Base-by-base conservation (phyloP, 2,888 invertebrate genomes). In the Parasteatoda lunata region DNA sequence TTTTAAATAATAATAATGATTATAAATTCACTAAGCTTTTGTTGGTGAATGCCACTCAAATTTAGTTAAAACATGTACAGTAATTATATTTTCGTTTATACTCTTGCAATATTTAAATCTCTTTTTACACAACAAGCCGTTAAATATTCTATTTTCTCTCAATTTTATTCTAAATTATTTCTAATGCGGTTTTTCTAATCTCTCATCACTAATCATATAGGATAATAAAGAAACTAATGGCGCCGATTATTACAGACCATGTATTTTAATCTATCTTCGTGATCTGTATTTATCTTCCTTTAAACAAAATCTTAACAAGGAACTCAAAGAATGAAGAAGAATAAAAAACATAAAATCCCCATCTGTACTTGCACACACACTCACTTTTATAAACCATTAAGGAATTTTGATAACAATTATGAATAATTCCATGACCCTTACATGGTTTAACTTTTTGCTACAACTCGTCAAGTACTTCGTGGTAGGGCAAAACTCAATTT, bases 401-500 rank as follows among this genome's bases (percentile, higher is more conserved):
- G 7, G 72, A 86, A 77, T 80, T 81, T 80, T 77, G 85, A 81
- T 86, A 86, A 86, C 85, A 85, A 85, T 80, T 85, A 85, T 76
- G 85, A 80, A 86, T 86, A 79, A 75, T 84, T 84, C 65, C 69
- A 64, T 64, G 71, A 9, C 15, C 71, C 47, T 70, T 49, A 85
- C 85, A 80, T 80, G 85, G 79, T 86, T 80, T 54, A 71, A 85
- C 84, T 79, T 79, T 51, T 70, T 68, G 54, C 51, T 64, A 80
- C 85, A 85, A 66, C 77, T 51, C n/a, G 47, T 13, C 3, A 30
- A 52, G 71, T 6, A 65, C 64, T 64, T 15, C 64, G 8, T 30
- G n/a, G 59, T 52, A 13, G 64, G 45, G 59, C 9, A 49, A 73
- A 30, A 59, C 73, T 49, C 54, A 48, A 86, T 86, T 80, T 86